Evolutionary conservation across 2,113 vertebrate genomes (phyloP).

Genomic region (Conger conger): DNA sequence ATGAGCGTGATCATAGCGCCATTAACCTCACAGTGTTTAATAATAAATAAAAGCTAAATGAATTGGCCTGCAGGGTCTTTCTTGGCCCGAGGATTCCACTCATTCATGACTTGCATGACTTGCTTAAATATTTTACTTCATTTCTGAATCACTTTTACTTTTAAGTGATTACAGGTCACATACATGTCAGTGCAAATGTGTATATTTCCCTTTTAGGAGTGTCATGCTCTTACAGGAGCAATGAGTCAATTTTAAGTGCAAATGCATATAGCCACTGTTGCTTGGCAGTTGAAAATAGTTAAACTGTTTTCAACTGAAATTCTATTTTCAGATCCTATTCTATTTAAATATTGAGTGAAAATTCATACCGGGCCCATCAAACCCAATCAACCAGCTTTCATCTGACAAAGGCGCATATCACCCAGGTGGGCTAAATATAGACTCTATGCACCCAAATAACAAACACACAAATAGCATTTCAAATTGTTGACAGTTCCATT

Average conservation of each 20-base stretch:
- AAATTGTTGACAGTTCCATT: not conserved
- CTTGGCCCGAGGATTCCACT: not conserved
- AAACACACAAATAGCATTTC: not conserved
- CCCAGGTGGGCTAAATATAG: not conserved
- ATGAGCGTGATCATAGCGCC: not conserved
- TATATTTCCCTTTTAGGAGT: not conserved
- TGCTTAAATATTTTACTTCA: not conserved
- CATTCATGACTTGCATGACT: not conserved
- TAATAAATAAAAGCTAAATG: not conserved
- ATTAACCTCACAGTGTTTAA: not conserved
- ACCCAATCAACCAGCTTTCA: not conserved
- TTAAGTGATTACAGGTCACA: not conserved
- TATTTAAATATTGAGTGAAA: conserved; percentile 1
- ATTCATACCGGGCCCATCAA: not conserved
- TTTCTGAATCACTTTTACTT: no score
- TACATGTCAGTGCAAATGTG: not conserved
- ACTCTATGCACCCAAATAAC: not conserved
- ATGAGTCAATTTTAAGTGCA: not conserved
- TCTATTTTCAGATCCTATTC: not conserved
- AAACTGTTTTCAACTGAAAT: not conserved
- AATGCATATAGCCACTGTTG: not conserved
- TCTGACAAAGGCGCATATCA: not conserved
- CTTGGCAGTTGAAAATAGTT: not conserved
- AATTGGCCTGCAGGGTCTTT: not conserved
- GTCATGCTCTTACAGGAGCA: not conserved